Base-by-base conservation (phyloP, 2,113 vertebrate genomes). In the Sylvietta virens region DNA sequence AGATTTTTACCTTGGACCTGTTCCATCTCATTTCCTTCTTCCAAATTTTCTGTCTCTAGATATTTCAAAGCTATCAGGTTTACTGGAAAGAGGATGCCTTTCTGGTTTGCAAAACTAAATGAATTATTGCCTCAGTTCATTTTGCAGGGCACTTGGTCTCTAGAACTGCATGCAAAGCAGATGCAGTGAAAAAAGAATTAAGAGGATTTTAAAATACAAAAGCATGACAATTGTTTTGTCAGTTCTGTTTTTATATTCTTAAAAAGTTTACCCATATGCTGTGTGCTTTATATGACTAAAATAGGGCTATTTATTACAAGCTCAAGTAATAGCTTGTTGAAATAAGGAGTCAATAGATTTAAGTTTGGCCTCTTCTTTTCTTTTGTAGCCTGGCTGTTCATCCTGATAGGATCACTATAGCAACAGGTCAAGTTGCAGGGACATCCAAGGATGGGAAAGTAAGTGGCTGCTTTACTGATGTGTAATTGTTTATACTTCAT, bases 351-450 rank as follows among this genome's bases (percentile, higher is more conserved):
- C 31, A 70, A 15, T 64, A n/a, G 28, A 48, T 64, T 77, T 78
- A 94, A 64, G 18, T 88, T 91, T 62, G 58, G 17, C n/a, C 12
- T 81, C 54, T 95, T 91, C 90, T 56, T 81, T 92, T 85, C 44
- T 96, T 51, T 66, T 96, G 54, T 64, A 99, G 99, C 98, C 98
- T 99, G 83, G 99, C 99, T 31, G 98, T 99, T 95, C 99, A 99
- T 95, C 99, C 99, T 35, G 99, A 99, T 94, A 99, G 99, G 97
- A 99, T 99, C 98, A 99, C 99, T 88, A 99, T 99, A 98, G 99
- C 99, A 95, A 99, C 99, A 26, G 99, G 99, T 78, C 99, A 99
- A 97, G 99, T 99, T 72, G 99, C 99, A 15, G 99, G 99, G 79
- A 99, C 99, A 21, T 99, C 99, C n/a, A 98, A 98, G 88, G 99